Percentiles rank a stretch among this genome's conserved stretches.
These are phyloP conservation scores for Nasonia vitripennis DNA, from an alignment of 1,140 invertebrate genomes.

Conservation along the genomic window DNA sequence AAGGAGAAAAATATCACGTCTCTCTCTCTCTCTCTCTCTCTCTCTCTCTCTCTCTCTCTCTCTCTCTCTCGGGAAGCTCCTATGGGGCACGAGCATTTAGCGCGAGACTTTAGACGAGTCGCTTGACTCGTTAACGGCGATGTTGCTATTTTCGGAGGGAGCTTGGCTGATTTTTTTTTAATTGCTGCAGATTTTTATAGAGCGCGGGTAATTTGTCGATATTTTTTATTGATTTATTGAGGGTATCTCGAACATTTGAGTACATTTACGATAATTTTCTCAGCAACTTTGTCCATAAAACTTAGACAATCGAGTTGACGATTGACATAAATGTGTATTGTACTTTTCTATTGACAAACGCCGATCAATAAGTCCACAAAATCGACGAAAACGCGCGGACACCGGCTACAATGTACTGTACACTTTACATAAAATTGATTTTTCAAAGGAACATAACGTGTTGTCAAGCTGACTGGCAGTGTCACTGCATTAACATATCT, in stretches of 20 bases:
- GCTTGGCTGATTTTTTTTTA: not conserved
- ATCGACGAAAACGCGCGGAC: not conserved
- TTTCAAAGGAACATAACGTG: not conserved
- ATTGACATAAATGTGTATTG: too few species aligned
- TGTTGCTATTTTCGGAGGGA: not conserved
- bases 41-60: not conserved
- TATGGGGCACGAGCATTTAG: not conserved
- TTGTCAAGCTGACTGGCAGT: not conserved
- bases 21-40: not conserved
- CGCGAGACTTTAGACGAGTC: not conserved
- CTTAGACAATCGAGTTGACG: too few species aligned
- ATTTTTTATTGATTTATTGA: too few species aligned
- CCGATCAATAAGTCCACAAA: not conserved
- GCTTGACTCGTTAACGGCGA: not conserved
- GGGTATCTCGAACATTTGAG: too few species aligned
- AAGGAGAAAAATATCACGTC: conserved; percentile 22
- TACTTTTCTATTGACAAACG: not conserved
- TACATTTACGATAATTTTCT: not conserved
- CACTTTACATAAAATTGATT: not conserved
- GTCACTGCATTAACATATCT: not conserved
- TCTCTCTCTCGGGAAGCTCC: not conserved
- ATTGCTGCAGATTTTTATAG: not conserved
- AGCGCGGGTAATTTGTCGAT: not conserved
- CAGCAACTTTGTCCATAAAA: too few species aligned
- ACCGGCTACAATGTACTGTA: not conserved